Evolutionary conservation across 2,797 vertebrate species (phyloP), one percentile per base, ranked within the genome.

Genomic region (Paguma larvata): DNA sequence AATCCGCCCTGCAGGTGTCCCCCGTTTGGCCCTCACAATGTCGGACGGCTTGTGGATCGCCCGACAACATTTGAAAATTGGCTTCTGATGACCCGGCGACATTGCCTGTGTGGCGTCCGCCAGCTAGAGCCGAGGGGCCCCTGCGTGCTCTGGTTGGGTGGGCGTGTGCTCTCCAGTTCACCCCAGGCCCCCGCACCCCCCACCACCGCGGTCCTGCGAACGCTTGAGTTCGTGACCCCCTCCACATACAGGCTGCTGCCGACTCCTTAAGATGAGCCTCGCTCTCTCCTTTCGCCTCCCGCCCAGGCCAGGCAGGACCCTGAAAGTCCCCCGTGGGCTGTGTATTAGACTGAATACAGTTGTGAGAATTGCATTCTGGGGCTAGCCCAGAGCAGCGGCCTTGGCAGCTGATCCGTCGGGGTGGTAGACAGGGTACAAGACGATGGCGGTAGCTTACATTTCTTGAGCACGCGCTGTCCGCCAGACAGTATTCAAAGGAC

Each of bases 321-420:
- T 0, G 7, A 21, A 30, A 15, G 51, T 1, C 23, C 48, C 2
- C 72, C 15, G 0, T 0, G 5, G 14, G 19, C 4, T 70, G 7
- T 23, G 7, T 59, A 48, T n/a, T 56, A 8, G 25, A 32, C 73
- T 48, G 63, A 70, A 79, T 38, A 23, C 56, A 80, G 80, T 63
- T 27, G 44, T 2, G 62, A 53, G 72, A 79, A 32, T 75, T 68
- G 65, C 32, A 5, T 30, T 46, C 73, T 30, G 6, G n/a, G 30
- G 11, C 59, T 8, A 44, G 19, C 32, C 25, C 25, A 1, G 1
- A 79, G 85, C 16, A 38, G 14, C 48, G 30, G 51, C 19, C 27
- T n/a, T 1, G 6, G 41, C 1, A 2, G 78, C 19, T 11, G 2
- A 0, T 41, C 27, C 48, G 38, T 38, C 38, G 21, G 32, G 70